Evolutionary conservation across 2,888 invertebrate genomes (phyloP).

Genomic region (Tineola bisselliella): DNA sequence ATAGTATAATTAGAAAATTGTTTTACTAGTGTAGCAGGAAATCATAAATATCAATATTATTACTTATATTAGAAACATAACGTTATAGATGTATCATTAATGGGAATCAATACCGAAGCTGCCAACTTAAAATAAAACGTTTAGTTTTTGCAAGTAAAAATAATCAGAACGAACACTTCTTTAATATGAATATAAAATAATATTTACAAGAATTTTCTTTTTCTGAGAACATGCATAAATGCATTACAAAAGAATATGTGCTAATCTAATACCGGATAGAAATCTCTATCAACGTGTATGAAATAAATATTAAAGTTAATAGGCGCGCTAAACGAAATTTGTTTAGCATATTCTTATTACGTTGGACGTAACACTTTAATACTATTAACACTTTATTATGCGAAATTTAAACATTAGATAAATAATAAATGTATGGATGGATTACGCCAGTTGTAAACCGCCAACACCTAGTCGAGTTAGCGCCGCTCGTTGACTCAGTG

Average conservation of each 20-base stretch:
- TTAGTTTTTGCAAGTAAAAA: no score
- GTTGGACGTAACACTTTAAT: neutral
- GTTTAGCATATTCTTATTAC: neutral
- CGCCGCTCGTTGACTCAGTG: slow-evolving; percentile 36
- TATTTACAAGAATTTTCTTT: neutral
- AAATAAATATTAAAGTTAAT: neutral
- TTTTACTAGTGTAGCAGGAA: no score
- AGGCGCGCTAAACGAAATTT: neutral
- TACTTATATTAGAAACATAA: no score
- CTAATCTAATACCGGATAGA: neutral
- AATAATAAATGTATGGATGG: slow-evolving; percentile 10
- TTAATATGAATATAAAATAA: neutral
- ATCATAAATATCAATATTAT: no score
- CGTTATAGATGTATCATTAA: no score
- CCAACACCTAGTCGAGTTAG: slow-evolving; percentile 27
- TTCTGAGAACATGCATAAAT: neutral
- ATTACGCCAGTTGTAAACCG: slow-evolving; percentile 32
- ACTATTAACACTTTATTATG: neutral
- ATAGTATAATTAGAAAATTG: no score
- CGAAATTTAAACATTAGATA: slow-evolving; percentile 6
- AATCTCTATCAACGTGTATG: neutral
- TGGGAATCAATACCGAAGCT: no score
- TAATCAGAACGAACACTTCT: no score
- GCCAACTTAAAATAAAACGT: no score
- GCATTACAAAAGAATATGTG: neutral